These are phyloP conservation scores for Microchrysa polita DNA, from an alignment of 2,888 invertebrate genomes.

Conservation along the genomic window DNA sequence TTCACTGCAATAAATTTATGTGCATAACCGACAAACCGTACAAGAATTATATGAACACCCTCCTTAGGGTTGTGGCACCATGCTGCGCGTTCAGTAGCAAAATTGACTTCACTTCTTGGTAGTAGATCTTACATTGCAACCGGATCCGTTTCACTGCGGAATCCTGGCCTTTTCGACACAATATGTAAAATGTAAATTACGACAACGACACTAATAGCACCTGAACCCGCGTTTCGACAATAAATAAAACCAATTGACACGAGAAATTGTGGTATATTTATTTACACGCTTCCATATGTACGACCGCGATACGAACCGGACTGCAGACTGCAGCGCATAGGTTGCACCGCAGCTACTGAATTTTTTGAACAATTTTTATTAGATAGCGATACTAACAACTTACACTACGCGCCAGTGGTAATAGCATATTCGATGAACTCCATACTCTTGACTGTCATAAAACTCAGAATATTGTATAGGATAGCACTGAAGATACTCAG, in stretches of 20 bases:
- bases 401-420: not conserved
- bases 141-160: not conserved
- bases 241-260: too few species aligned
- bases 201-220: too few species aligned
- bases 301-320: not conserved
- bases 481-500: too few species aligned
- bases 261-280: slow-evolving; percentile 1
- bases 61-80: slow-evolving; percentile 61
- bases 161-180: too few species aligned
- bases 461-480: not conserved
- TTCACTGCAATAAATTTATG: not conserved
- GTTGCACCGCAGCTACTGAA: slow-evolving; percentile 6
- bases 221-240: too few species aligned
- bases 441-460: not conserved
- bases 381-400: too few species aligned
- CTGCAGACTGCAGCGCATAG: not conserved
- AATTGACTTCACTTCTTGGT: slow-evolving; percentile 53
- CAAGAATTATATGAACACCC: slow-evolving; percentile 35
- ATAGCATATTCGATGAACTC: not conserved
- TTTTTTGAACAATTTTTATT: not conserved
- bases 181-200: too few species aligned
- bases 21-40: not conserved
- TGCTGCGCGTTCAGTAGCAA: slow-evolving; percentile 65
- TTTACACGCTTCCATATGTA: slow-evolving; percentile 1
- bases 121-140: not conserved